Evolutionary conservation across 2,113 vertebrate species (phyloP), one percentile per base, ranked within the genome.

Genomic region (Cariama cristata): DNA sequence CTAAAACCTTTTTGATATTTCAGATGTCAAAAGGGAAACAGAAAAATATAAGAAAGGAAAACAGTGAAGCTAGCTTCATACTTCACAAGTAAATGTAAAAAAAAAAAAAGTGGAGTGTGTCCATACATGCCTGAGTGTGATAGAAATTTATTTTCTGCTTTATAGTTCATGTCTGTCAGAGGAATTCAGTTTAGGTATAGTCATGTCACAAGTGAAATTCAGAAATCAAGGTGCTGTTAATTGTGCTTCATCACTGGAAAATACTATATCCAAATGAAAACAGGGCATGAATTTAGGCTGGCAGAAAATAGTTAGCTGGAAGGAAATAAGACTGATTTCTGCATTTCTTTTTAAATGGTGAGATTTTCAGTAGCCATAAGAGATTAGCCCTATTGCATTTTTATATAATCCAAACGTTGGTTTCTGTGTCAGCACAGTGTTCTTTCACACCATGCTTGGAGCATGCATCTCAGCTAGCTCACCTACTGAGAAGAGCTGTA

Each of bases 111-210:
- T 19, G 12, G 33, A 59, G 14, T 8, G 2, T 33, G 11, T 68
- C 45, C 4, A 13, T 49, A n/a, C 11, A 13, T 9, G 3, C 0
- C 0, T 17, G 9, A 26, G 11, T 67, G 12, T 58, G 59, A 38
- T 24, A 40, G 52, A 58, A 64, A 64, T 19, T 47, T 71, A 20
- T 4, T 64, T 93, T 88, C 63, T 95, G 28, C 66, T 76, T 69
- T 86, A 3, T 2, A 56, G 19, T 66, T 95, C 30, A 11, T 33
- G 30, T 52, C 9, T 90, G 38, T 82, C 62, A 60, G 38, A 62
- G 72, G 1, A 85, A 52, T 75, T 88, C 79, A 67, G 23, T 79
- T 63, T 40, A 66, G 28, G 9, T 71, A 23, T 52, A 83, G 63
- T 77, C 12, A 20, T 15, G 16, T 40, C 45, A 72, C 11, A 52